These are phyloP conservation scores for Tetropium fuscum DNA, from an alignment of 2,888 invertebrate genomes.

Conservation along the genomic window DNA sequence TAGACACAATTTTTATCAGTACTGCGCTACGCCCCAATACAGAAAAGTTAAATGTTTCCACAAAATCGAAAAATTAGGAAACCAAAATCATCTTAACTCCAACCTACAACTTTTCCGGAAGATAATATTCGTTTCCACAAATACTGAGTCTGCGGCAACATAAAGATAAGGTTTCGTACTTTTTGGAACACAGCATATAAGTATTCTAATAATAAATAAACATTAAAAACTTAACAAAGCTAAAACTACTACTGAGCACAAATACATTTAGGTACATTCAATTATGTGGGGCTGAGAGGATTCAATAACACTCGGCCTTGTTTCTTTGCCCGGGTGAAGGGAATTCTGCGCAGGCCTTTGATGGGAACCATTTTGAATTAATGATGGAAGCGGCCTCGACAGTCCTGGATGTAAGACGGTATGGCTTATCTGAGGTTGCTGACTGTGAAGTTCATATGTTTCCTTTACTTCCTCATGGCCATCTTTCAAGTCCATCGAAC, in stretches of 20 bases:
- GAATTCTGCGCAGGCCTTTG: conserved; percentile 61
- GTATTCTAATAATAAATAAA: conserved; percentile 60
- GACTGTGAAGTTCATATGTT: conserved; percentile 72
- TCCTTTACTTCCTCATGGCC: conserved; percentile 78
- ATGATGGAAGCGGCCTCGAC: conserved; percentile 60
- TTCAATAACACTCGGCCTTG: conserved; percentile 88
- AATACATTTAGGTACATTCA: conserved; percentile 83
- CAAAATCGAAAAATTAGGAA: conserved; percentile 38
- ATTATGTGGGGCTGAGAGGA: conserved; percentile 91
- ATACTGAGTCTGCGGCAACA: conserved; percentile 44
- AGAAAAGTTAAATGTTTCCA: conserved; percentile 37
- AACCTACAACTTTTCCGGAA: background rate
- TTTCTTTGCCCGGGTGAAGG: conserved; percentile 69
- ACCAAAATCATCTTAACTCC: conserved; percentile 23
- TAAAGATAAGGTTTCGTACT: conserved; percentile 30
- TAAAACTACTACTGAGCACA: conserved; percentile 50
- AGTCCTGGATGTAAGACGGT: conserved; percentile 59
- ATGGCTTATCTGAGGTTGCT: conserved; percentile 65
- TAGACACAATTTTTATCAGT: conserved; percentile 45
- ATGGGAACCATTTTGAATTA: conserved; percentile 51
- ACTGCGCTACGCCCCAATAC: conserved; percentile 45
- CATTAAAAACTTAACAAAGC: conserved; percentile 64
- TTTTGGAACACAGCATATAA: conserved; percentile 47
- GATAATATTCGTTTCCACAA: conserved; percentile 35
- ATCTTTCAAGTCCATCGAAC: conserved; percentile 72